Evolutionary conservation across 2,888 invertebrate species (phyloP).

Genomic region (Heliconius sara): DNA sequence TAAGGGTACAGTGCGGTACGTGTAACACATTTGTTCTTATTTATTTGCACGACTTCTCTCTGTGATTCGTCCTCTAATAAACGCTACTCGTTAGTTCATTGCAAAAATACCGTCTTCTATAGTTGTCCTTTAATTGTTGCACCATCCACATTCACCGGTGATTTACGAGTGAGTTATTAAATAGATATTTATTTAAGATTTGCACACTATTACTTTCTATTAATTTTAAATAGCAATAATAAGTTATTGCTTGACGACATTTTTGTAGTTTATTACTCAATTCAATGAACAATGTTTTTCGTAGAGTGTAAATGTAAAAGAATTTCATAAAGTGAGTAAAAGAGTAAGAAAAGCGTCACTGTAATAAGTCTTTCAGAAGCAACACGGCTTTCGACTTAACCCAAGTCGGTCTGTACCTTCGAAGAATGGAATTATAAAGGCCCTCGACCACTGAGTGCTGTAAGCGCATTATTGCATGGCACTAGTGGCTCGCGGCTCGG

Average conservation of each 20-base stretch:
- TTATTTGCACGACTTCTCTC: conserved; percentile 78
- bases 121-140: conserved; percentile 75
- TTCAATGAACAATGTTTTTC: neutral
- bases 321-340: conserved; percentile 41
- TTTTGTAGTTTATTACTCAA: neutral
- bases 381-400: conserved; percentile 78
- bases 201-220: neutral
- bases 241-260: neutral
- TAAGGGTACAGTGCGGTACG: conserved; percentile 68
- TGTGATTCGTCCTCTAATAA: conserved; percentile 64
- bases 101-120: conserved; percentile 69
- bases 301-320: conserved; percentile 37
- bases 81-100: conserved; percentile 74
- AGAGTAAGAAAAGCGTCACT: conserved; percentile 57
- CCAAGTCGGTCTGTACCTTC: conserved; percentile 63
- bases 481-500: conserved; percentile 58
- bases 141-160: conserved; percentile 63
- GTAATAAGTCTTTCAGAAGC: conserved; percentile 52
- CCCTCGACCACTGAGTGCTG: conserved; percentile 67
- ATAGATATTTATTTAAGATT: conserved; percentile 52
- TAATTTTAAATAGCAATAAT: neutral
- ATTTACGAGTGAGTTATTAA: conserved; percentile 57
- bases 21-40: conserved; percentile 80
- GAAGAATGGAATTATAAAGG: conserved; percentile 77
- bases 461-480: conserved; percentile 80